Conservation (phyloP, 1,140 invertebrate species). For the Drosophila setifemur region DNA sequence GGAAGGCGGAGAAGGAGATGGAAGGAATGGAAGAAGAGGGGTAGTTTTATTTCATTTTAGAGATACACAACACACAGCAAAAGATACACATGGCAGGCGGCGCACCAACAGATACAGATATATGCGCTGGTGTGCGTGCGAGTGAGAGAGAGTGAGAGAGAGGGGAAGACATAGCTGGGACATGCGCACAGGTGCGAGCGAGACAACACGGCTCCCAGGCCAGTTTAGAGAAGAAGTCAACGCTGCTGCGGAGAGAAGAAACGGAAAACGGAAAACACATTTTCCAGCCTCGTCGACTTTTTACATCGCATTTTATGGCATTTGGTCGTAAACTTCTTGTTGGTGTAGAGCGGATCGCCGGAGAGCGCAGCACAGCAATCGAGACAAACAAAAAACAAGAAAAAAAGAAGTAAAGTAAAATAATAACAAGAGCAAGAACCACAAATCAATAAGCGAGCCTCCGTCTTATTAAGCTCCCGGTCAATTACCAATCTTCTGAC, state of each 20-base stretch:
- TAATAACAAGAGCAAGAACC: not conserved
- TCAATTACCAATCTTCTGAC: conserved; percentile 8
- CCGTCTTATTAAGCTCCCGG: conserved; percentile 27
- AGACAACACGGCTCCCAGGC: conserved; percentile 20
- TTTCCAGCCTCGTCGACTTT: conserved; percentile 82
- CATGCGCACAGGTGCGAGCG: conserved; percentile 41
- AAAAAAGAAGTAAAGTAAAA: conserved; percentile 13
- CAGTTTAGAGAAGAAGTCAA: conserved; percentile 32
- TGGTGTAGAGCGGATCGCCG: conserved; percentile 81
- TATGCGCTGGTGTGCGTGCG: not conserved
- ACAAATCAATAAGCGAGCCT: conserved; percentile 38
- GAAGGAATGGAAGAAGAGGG: conserved; percentile 19
- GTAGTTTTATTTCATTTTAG: conserved; percentile 54
- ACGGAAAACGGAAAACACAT: conserved; percentile 72
- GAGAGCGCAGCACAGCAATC: conserved; percentile 55
- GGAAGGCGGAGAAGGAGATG: conserved; percentile 8
- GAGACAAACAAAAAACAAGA: conserved; percentile 11
- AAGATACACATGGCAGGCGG: conserved; percentile 67
- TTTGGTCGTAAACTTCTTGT: conserved; percentile 82
- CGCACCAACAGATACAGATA: conserved; percentile 42
- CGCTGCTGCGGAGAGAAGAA: conserved; percentile 2
- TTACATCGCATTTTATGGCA: conserved; percentile 82
- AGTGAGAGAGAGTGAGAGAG: conserved; percentile 23
- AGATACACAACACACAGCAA: conserved; percentile 53
- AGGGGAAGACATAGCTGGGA: conserved; percentile 12